Conservation (phyloP, 1,140 invertebrate species). For the Gonioctena quinquepunctata region DNA sequence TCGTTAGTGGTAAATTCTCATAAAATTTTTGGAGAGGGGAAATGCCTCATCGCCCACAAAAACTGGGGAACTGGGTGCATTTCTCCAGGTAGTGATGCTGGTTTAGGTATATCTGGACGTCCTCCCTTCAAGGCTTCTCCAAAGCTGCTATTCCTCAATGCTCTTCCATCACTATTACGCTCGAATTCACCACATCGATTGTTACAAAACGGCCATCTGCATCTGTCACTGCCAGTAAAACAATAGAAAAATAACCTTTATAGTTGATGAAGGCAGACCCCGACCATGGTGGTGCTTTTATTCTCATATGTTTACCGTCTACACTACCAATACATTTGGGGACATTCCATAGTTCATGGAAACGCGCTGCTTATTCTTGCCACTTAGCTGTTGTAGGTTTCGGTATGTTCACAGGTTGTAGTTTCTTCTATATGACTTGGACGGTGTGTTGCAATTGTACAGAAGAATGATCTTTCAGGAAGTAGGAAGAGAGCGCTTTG, state of each 20-base stretch:
- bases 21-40: conserved; percentile 40
- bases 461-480: conserved; percentile 27
- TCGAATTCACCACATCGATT: conserved; percentile 44
- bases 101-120: conserved; percentile 12
- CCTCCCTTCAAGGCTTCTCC: conserved; percentile 12
- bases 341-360: conserved; percentile 11
- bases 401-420: conserved; percentile 28
- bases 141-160: conserved; percentile 43
- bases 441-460: conserved; percentile 24
- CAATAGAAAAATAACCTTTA: conserved; percentile 48
- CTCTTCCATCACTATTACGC: conserved; percentile 45
- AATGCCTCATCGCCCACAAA: conserved; percentile 50
- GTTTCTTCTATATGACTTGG: conserved; percentile 20
- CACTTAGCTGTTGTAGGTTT: neutral
- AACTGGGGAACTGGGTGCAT: conserved; percentile 8
- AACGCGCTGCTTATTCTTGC: neutral
- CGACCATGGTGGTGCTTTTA: neutral
- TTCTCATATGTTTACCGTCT: conserved; percentile 21
- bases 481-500: conserved; percentile 27
- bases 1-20: conserved; percentile 46
- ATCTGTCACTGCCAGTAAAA: conserved; percentile 55
- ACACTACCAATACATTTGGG: conserved; percentile 20
- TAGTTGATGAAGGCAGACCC: conserved; percentile 41
- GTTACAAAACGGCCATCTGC: conserved; percentile 51
- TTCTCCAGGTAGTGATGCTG: neutral